Percentiles rank a stretch among this genome's conserved stretches.
Evolutionary conservation across 2,797 vertebrate genomes (phyloP).

Genomic region (Epinephelus awoara): DNA sequence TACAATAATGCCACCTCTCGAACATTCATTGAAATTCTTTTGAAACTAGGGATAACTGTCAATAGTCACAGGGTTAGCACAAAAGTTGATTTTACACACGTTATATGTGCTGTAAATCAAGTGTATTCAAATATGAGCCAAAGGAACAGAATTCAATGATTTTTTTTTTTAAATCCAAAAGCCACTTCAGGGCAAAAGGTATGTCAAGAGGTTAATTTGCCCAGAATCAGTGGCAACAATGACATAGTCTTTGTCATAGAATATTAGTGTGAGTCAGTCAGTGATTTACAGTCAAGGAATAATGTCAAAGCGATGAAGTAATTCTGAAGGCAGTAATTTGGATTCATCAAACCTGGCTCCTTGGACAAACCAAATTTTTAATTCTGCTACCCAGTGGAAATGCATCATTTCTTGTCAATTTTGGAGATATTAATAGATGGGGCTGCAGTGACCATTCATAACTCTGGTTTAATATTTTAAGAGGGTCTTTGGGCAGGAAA

Average conservation of each 20-base stretch:
- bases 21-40: too few species aligned
- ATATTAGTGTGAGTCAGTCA: background rate
- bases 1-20: too few species aligned
- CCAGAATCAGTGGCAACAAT: background rate
- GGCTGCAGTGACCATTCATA: slow-evolving; percentile 85
- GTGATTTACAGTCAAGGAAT: slow-evolving; percentile 8
- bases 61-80: too few species aligned
- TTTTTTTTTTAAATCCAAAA: background rate
- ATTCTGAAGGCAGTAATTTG: slow-evolving; percentile 49
- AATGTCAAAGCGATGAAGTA: slow-evolving; percentile 12
- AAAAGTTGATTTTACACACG: too few species aligned
- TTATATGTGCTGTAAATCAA: too few species aligned
- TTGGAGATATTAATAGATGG: slow-evolving; percentile 85
- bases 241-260: background rate
- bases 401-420: slow-evolving; percentile 83
- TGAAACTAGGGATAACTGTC: too few species aligned
- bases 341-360: slow-evolving; percentile 64
- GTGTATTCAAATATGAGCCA: too few species aligned
- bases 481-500: slow-evolving; percentile 82
- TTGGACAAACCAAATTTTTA: slow-evolving; percentile 58
- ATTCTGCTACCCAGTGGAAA: slow-evolving; percentile 72
- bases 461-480: slow-evolving; percentile 89
- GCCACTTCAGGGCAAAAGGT: too few species aligned
- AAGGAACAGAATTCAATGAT: background rate
- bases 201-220: background rate